These are phyloP conservation scores for Chelon auratus DNA, from an alignment of 2,797 vertebrate genomes.

Conservation along the genomic window DNA sequence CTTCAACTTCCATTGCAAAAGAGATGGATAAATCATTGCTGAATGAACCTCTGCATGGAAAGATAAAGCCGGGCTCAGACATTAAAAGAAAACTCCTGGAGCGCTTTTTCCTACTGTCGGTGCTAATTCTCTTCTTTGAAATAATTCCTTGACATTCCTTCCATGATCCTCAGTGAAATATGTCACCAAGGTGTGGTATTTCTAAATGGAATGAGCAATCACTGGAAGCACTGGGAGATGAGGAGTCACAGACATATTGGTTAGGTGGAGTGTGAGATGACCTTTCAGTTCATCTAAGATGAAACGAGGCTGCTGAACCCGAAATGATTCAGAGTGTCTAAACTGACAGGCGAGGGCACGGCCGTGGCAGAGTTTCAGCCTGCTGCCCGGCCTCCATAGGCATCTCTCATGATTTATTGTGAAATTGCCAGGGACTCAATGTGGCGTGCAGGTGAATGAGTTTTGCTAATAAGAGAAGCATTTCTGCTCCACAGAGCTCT, in stretches of 20 bases:
- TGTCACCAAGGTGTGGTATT: constrained; percentile 73
- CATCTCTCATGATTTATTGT: constrained; percentile 81
- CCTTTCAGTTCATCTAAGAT: constrained; percentile 80
- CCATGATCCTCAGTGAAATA: constrained; percentile 71
- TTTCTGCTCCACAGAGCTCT: constrained; percentile 84
- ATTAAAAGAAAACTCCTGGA: constrained; percentile 10
- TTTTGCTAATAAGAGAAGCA: constrained; percentile 85
- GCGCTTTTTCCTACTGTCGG: constrained; percentile 31
- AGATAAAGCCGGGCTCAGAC: neutral
- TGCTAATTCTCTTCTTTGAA: constrained; percentile 65
- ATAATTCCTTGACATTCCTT: constrained; percentile 63
- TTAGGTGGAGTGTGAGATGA: constrained; percentile 70
- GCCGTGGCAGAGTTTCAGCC: constrained; percentile 60
- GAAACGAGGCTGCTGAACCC: constrained; percentile 73
- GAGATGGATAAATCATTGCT: constrained; percentile 26
- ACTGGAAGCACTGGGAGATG: constrained; percentile 60
- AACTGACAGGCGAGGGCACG: constrained; percentile 78
- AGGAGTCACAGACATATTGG: constrained; percentile 72
- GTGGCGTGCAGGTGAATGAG: constrained; percentile 86
- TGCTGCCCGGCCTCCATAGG: constrained; percentile 64
- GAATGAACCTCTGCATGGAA: constrained; percentile 13
- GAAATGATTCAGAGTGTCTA: constrained; percentile 79
- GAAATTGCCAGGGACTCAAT: constrained; percentile 84
- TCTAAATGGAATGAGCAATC: constrained; percentile 75
- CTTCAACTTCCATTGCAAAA: constrained; percentile 26